Evolutionary conservation across 92 coral and sea anemone species (phyloP).

Genomic region (Zoanthus sansibaricus): DNA sequence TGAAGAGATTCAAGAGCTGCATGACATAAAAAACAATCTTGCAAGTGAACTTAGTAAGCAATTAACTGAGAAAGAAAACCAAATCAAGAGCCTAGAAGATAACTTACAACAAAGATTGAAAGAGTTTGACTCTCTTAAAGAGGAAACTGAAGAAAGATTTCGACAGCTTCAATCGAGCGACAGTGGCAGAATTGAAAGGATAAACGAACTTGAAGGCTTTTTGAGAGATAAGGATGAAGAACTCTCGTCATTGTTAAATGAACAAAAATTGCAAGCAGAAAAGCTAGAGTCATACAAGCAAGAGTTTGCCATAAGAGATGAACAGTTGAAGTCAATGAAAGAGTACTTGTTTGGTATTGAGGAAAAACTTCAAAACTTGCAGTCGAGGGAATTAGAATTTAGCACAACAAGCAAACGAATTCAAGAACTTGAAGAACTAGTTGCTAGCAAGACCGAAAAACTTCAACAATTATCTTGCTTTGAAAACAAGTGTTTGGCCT

Average conservation of each 20-base stretch:
- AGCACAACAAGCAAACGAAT: slow-evolving; percentile 43
- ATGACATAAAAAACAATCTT: slow-evolving; percentile 54
- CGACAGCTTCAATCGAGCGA: slow-evolving; percentile 6
- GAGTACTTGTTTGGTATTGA: slow-evolving; percentile 52
- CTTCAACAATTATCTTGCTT: neutral
- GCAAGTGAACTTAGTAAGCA: slow-evolving; percentile 54
- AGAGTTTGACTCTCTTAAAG: slow-evolving; percentile 27
- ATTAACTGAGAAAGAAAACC: slow-evolving; percentile 46
- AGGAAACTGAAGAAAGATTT: slow-evolving; percentile 7
- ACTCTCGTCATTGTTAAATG: slow-evolving; percentile 9
- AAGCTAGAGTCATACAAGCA: slow-evolving; percentile 54
- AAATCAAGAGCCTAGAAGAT: slow-evolving; percentile 31
- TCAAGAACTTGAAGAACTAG: neutral
- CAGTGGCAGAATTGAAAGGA: slow-evolving; percentile 1
- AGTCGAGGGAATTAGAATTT: slow-evolving; percentile 51
- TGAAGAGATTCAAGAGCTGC: slow-evolving; percentile 67
- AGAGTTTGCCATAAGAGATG: slow-evolving; percentile 51
- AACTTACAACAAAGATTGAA: neutral
- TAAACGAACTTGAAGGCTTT: slow-evolving; percentile 29
- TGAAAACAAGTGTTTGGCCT: slow-evolving; percentile 9
- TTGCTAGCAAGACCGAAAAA: slow-evolving; percentile 1
- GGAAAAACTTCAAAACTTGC: slow-evolving; percentile 44
- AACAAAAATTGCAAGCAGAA: neutral
- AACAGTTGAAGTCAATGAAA: slow-evolving; percentile 56
- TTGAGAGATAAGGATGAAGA: slow-evolving; percentile 17